phyloP scores from a whole-genome alignment of 35 echinoderm and acorn worm genomes.

The Anneissia japonica region DNA sequence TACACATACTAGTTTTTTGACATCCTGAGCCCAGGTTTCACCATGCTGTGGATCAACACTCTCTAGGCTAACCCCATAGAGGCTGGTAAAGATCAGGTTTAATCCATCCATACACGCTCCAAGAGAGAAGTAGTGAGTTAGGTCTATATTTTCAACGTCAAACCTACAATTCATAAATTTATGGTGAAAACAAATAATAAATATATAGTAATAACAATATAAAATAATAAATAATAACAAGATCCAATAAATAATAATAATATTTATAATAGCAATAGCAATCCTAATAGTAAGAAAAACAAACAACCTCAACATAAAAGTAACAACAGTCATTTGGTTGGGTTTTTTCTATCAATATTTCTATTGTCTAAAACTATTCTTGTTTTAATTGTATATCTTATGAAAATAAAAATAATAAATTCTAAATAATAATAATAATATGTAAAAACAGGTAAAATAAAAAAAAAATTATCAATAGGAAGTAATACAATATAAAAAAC shows the following conservation, averaged over 20 bases:
- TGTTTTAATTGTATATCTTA: too few species aligned
- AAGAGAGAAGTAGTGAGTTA: slow-evolving; percentile 82
- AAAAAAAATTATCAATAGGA: too few species aligned
- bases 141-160: slow-evolving; percentile 45
- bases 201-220: background rate
- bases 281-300: too few species aligned
- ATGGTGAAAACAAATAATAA: background rate
- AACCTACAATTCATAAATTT: slow-evolving; percentile 45
- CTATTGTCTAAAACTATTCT: too few species aligned
- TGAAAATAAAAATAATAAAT: too few species aligned
- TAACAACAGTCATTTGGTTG: too few species aligned
- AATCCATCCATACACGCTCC: slow-evolving; percentile 98
- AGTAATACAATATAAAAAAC: background rate
- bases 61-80: slow-evolving; percentile 71
- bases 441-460: too few species aligned
- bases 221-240: background rate
- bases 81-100: slow-evolving; percentile 58
- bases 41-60: slow-evolving; percentile 63
- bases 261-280: too few species aligned
- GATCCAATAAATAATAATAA: too few species aligned
- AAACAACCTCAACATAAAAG: too few species aligned
- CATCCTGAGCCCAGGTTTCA: slow-evolving; percentile 84
- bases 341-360: too few species aligned
- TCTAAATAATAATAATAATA: too few species aligned
- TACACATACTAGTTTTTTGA: slow-evolving; percentile 76